Evolutionary conservation across 2,888 invertebrate genomes (phyloP).

Genomic region (Rotaria sp.): DNA sequence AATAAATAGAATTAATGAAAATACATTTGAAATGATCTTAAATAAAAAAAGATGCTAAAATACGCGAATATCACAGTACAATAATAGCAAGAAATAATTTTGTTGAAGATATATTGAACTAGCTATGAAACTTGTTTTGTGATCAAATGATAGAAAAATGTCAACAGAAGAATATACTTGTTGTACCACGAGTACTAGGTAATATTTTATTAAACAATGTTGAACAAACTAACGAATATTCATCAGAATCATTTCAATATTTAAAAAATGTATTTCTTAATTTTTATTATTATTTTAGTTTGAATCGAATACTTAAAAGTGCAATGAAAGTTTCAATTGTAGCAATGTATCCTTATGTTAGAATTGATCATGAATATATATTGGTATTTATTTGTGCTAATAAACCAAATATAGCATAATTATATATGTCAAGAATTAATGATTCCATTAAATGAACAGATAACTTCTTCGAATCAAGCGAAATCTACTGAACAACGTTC

Average conservation of each 20-base stretch:
- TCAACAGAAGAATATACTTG: not conserved
- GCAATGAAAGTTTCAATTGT: not conserved
- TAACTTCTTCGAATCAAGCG: not conserved
- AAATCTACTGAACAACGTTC: not conserved
- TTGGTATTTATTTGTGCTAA: conserved; percentile 27
- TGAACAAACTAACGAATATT: not conserved
- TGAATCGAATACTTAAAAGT: conserved; percentile 1
- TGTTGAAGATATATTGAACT: not conserved
- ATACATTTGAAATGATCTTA: not conserved
- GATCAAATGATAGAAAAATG: not conserved
- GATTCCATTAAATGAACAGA: not conserved
- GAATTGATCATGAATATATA: not conserved
- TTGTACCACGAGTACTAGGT: not conserved
- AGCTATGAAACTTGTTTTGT: not conserved
- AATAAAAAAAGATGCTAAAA: not conserved
- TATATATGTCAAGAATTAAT: conserved; percentile 20
- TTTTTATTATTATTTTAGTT: not conserved
- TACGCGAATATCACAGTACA: not conserved
- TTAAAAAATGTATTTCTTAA: not conserved
- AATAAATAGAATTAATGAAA: not conserved
- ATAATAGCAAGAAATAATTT: not conserved
- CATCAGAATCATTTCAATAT: not conserved
- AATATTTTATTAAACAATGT: not conserved
- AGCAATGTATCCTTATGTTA: not conserved
- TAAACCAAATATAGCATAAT: not conserved